Base-by-base conservation (phyloP, 2,113 vertebrate genomes). In the Channa argus region DNA sequence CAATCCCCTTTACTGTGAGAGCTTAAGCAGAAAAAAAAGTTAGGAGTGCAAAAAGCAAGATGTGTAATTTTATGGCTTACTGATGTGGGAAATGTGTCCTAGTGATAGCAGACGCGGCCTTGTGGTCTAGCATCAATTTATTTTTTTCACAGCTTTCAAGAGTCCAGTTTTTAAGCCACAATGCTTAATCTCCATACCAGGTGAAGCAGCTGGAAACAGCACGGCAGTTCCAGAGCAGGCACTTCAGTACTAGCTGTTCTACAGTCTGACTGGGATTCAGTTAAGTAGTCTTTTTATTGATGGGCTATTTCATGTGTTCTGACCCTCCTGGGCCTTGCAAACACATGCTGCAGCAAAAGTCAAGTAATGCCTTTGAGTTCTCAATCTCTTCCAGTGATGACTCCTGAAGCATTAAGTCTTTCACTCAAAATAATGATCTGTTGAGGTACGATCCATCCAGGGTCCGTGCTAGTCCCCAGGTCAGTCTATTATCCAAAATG, bases 21-120 rank as follows among this genome's bases (percentile, higher is more conserved):
- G 46, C 49, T 52, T n/a, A 58, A 62, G 77, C 71, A 45, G 50
- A 62, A 64, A 59, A 34, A 33, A 82, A 74, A 63, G 55, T 38
- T 79, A 81, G 37, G 47, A 86, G 89, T 91, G 89, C 88, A 91
- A 91, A 89, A 91, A 85, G 83, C 84, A 85, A 89, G 80, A 34
- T 85, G 86, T 72, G 38, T 74, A 37, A 77, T 81, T 71, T 58
- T 92, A 91, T 92, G 91, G 91, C 91, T 92, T 91, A 77, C 63
- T 78, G 82, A 61, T 44, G 69, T 79, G 69, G 71, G 83, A 78
- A 77, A 63, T 55, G 67, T 70, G 62, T 86, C 71, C 61, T 83
- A 63, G 49, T 79, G 50, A 80, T 3, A 77, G 77, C 68, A 67
- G 63, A 65, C 68, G 75, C 73, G 63, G 83, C 59, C 37, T 63